Evolutionary conservation across 2,888 invertebrate species (phyloP), one percentile per base, ranked within the genome.

Genomic region (Cephalotes varians): DNA sequence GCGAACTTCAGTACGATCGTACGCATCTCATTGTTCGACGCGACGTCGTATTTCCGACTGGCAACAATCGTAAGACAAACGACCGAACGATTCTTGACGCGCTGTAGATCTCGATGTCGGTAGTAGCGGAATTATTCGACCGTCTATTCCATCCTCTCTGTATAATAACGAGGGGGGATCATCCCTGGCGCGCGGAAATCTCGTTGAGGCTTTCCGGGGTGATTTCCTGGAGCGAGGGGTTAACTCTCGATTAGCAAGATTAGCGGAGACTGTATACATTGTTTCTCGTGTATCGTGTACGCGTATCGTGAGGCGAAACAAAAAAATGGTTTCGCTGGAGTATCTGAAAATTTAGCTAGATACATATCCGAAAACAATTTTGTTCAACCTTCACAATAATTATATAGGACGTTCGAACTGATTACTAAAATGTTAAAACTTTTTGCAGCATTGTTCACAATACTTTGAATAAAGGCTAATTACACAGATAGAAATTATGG

Each of bases 101-200:
- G 54, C 6, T 71, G 31, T 44, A 56, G 67, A 44, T 71, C n/a
- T 44, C 72, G 28, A 69, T 54, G 71, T 40, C n/a, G 60, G 73
- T 80, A 76, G 81, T 74, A 81, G 56, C 5, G 76, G 81, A 87
- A 86, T 89, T 83, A 85, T 86, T 86, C 71, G 82, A 12, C 72
- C 62, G 81, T 81, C 79, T 80, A 65, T 56, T 79, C 64, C 58
- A 40, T 64, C 49, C 56, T 51, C 7, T 10, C 4, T 5, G 58
- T 60, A 83, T 69, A 74, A 76, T 81, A 88, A 88, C 76, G 72
- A 86, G 86, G 76, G 86, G 76, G 87, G 51, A 84, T 82, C 79
- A 81, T 82, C 44, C 28, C 65, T 64, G 62, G 60, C 60, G 58
- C 69, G 58, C 37, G 64, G 60, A 76, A 86, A 87, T 85, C 74